Evolutionary conservation across 2,888 invertebrate genomes (phyloP), one percentile per base, ranked within the genome.

Genomic region (Lochmaea capreae): DNA sequence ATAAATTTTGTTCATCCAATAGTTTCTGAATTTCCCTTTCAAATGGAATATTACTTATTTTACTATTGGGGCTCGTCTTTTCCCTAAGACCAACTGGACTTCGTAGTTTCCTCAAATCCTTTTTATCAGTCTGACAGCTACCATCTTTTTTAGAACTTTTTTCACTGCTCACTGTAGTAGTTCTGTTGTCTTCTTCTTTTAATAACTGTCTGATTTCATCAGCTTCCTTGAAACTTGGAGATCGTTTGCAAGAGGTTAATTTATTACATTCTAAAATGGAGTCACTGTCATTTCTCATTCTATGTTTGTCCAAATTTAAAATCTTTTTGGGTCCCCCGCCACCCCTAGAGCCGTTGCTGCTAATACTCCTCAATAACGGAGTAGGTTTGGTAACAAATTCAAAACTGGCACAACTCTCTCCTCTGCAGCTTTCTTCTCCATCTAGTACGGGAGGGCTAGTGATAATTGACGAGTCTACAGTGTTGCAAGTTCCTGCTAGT

Each of bases 1-100:
- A 88, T 74, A 91, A 85, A 86, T 91, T 91, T 85, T 92, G 92
- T 83, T 94, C 93, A 81, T 93, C 94, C 78, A 94, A 89, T 80
- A 94, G 89, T 86, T 94, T 92, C 86, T 94, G 93, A 80, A 95
- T 92, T 86, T 94, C 94, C 83, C 93, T 90, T 88, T 94, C 94
- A 84, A 94, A 94, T 26, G 94, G 94, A 77, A 89, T 89, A 78
- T 90, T 85, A 82, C 90, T 91, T 76, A 90, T 82, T 84, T 91
- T 90, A 62, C 86, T 88, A 73, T 85, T 85, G 12, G 86, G 85
- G 16, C 87, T 86, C 54, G 90, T 86, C 65, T 71, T 74, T 33
- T 74, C 74, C 33, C 74, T 67, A 52, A 74, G 58, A 8, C 59
- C 46, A 18, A 72, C 39, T 2, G 74, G 74, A 54, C 74, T 89